Evolutionary conservation across 2,888 invertebrate species (phyloP).

Genomic region (Sesia bembeciformis): DNA sequence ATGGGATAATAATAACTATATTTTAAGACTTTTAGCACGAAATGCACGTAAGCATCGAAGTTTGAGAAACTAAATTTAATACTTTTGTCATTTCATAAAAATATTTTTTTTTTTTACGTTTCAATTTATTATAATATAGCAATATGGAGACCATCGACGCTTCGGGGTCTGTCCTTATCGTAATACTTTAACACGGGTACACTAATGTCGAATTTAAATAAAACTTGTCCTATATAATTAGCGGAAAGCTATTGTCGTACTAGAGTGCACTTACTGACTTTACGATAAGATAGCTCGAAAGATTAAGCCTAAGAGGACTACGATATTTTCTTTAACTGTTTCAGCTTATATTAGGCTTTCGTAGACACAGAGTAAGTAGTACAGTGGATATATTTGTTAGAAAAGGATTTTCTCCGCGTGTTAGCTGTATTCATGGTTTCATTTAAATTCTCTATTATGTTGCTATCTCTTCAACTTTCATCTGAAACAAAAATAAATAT

Average conservation of each 20-base stretch:
- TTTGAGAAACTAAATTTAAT: constrained; percentile 56
- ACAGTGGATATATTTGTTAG: constrained; percentile 59
- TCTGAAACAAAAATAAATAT: constrained; percentile 44
- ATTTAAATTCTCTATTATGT: constrained; percentile 62
- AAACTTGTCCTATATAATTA: constrained; percentile 38
- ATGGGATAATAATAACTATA: constrained; percentile 28
- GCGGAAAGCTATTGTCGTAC: constrained; percentile 62
- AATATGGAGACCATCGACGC: constrained; percentile 42
- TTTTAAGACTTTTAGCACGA: constrained; percentile 30
- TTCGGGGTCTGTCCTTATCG: constrained; percentile 31
- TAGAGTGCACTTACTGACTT: constrained; percentile 61
- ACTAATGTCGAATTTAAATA: constrained; percentile 43
- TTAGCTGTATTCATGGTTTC: constrained; percentile 68
- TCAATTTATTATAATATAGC: constrained; percentile 50
- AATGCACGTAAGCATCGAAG: constrained; percentile 34
- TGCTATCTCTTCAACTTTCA: constrained; percentile 71
- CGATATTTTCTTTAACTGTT: constrained; percentile 57
- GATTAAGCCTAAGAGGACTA: constrained; percentile 67
- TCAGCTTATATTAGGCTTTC: constrained; percentile 68
- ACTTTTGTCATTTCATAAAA: constrained; percentile 71
- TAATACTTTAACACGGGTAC: constrained; percentile 56
- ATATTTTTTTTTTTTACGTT: constrained; percentile 41
- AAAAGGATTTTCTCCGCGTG: constrained; percentile 61
- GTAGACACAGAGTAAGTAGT: constrained; percentile 58
- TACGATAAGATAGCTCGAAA: constrained; percentile 62